A percentile compares a stretch with the other conserved stretches of the same genome.
phyloP scores from a whole-genome alignment of 2,888 invertebrate species.

The Harpagoxenus sublaevis region DNA sequence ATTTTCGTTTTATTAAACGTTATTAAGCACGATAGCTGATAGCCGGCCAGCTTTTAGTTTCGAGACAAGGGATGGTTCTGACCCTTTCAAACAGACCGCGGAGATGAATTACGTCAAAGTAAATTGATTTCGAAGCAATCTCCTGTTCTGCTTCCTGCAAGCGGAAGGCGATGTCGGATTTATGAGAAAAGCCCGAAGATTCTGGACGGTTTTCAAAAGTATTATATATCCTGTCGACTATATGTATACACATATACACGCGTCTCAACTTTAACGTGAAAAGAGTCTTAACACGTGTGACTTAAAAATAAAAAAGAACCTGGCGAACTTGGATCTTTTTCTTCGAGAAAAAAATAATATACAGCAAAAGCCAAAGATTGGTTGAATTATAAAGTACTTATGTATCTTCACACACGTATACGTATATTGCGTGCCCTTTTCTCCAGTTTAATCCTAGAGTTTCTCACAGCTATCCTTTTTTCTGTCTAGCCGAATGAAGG shows the following conservation, averaged over 20 bases:
- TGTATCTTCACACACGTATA: no score
- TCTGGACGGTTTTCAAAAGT: conserved; percentile 42
- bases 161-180: conserved; percentile 72
- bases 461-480: conserved; percentile 14
- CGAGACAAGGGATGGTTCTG: conserved; percentile 43
- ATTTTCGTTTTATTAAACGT: conserved; percentile 16
- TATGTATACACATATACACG: background rate
- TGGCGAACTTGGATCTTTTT: background rate
- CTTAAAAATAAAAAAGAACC: conserved; percentile 7
- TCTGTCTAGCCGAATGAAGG: background rate
- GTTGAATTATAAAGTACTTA: conserved; percentile 26
- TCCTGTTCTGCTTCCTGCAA: conserved; percentile 80
- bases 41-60: conserved; percentile 8
- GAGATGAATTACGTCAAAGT: conserved; percentile 79
- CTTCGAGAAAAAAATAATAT: background rate
- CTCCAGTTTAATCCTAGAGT: conserved; percentile 13
- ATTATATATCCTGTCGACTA: conserved; percentile 37
- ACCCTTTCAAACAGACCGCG: conserved; percentile 70
- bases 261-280: conserved; percentile 3
- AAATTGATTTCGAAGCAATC: conserved; percentile 82
- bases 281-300: background rate
- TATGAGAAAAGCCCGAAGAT: conserved; percentile 48
- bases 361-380: background rate
- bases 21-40: conserved; percentile 25
- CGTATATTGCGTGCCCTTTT: background rate